Base-by-base conservation (phyloP, 2,888 invertebrate species). In the Dexiosoma caninum region DNA sequence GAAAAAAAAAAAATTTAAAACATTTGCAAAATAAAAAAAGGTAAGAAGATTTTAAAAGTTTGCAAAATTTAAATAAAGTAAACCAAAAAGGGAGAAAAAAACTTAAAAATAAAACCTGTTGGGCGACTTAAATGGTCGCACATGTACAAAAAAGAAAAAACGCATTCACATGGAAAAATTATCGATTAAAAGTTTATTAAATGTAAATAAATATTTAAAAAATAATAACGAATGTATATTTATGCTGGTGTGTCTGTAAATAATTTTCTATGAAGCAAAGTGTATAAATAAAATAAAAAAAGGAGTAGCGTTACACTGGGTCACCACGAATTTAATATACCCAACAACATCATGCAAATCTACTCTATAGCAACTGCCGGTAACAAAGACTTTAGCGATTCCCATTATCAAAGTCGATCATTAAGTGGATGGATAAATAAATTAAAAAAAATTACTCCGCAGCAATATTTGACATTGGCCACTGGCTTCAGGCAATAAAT, bases 151-250 rank as follows among this genome's bases (percentile, higher is more conserved):
- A n/a, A n/a, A n/a, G n/a, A n/a, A n/a, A n/a, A 72, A 77, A 64
- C 57, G 67, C 76, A 71, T 77, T 30, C 53, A 59, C 27, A 44
- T 49, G 8, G 42, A 53, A 35, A 57, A 62, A 42, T 66, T 55
- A 42, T 53, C 76, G 62, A 77, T 72, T 69, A 72, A 81, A 67
- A 30, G 62, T 67, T 62, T 64, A 67, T 71, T 66, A 57, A 81
- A 80, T 62, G 27, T 81, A 77, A 74, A 81, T 81, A 77, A 77
- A 74, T 74, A 74, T 74, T 81, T 77, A 69, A 71, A 55, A 40
- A 32, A 57, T 8, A 37, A 12, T 1, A 12, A 37, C 4, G 10
- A 12, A 37, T 37, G 10, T 37, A 37, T 37, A 37, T 37, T 19
- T 10, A 9, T 37, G 4, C n/a, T 35, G 27, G 10, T 37, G 3